Evolutionary conservation across 2,113 vertebrate species (phyloP).

Genomic region (human (Homo sapiens)): GRCh38 chr4:157602001-157602500

Average conservation of each 20-base stretch:
- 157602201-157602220: background rate
- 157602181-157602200: background rate
- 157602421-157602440: background rate
- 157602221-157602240: background rate
- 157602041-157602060: background rate
- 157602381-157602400: background rate
- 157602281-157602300: fast-evolving
- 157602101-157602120: background rate
- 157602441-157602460: background rate
- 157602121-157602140: background rate
- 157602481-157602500: background rate
- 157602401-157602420: background rate
- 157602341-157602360: background rate
- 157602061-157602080: background rate
- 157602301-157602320: background rate
- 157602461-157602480: background rate
- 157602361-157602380: background rate
- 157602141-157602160: background rate
- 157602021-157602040: background rate
- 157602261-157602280: background rate
- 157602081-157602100: background rate
- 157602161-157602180: background rate
- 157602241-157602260: background rate
- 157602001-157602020: background rate
- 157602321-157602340: background rate